phyloP scores from a whole-genome alignment of 2,113 vertebrate genomes.

The Sphaerodactylus townsendi region DNA sequence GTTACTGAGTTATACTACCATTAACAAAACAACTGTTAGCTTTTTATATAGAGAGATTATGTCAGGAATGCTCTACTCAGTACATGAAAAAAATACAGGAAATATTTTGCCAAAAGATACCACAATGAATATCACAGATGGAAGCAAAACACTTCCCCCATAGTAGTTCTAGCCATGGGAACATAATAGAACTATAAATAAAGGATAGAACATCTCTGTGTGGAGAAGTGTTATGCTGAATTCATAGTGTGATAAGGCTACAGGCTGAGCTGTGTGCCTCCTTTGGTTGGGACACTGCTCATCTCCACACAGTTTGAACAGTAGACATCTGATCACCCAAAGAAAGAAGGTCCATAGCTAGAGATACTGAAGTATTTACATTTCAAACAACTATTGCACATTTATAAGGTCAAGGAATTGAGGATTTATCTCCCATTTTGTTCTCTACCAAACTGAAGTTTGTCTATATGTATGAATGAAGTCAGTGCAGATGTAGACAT shows the following conservation, averaged over 20 bases:
- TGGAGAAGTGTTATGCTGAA: background rate
- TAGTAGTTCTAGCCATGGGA: background rate
- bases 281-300: background rate
- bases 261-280: background rate
- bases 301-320: background rate
- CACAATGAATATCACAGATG: too few relatives aligned
- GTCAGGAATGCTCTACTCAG: too few relatives aligned
- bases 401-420: background rate
- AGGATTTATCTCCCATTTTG: background rate
- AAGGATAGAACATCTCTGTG: background rate
- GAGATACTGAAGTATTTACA: background rate
- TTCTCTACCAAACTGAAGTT: background rate
- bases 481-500: background rate
- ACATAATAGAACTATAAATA: background rate
- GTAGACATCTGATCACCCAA: background rate
- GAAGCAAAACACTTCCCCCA: too few relatives aligned
- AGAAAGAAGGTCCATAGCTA: background rate
- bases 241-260: background rate
- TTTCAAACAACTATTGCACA: background rate
- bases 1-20: too few relatives aligned
- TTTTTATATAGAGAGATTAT: too few relatives aligned
- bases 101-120: too few relatives aligned
- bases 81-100: too few relatives aligned
- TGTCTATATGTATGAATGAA: background rate
- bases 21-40: too few relatives aligned